phyloP scores from a whole-genome alignment of 1,140 invertebrate species.

The silkworm (Bombyx mori) region DNA sequence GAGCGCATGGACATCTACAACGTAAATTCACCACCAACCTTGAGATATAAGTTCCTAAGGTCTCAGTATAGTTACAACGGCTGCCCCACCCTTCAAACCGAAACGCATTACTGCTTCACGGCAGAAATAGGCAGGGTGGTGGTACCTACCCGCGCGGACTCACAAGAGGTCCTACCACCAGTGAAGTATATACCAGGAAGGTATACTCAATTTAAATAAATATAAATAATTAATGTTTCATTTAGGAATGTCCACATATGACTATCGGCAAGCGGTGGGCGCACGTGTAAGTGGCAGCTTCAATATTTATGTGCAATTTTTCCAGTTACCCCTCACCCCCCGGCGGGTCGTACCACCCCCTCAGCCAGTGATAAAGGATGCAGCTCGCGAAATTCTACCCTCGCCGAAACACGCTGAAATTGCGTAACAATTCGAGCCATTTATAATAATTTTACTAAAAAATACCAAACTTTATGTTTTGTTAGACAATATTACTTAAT shows the following conservation, averaged over 20 bases:
- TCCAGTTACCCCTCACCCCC: constrained; percentile 28
- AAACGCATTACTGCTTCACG: no score
- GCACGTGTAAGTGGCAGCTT: constrained; percentile 71
- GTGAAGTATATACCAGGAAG: no score
- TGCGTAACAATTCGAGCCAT: constrained; percentile 47
- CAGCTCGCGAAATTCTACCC: constrained; percentile 32
- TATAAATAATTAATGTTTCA: not conserved
- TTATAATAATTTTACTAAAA: constrained; percentile 20
- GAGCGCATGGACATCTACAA: no score
- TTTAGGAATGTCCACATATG: constrained; percentile 29
- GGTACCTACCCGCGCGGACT: no score
- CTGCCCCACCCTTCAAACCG: no score
- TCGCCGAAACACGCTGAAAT: constrained; percentile 30
- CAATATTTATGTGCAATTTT: constrained; percentile 72
- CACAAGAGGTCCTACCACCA: no score
- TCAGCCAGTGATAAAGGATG: constrained; percentile 58
- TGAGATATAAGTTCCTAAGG: no score
- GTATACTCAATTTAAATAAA: not conserved
- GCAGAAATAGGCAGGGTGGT: no score
- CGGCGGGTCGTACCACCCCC: constrained; percentile 23
- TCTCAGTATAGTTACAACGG: no score
- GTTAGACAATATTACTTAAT: no score
- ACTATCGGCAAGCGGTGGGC: constrained; percentile 28
- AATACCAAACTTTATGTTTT: no score
- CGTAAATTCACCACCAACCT: no score